A percentile compares a stretch with the other conserved stretches of the same genome.
phyloP scores from a whole-genome alignment of 2,797 vertebrate species.

The Gobionotothen gibberifrons region DNA sequence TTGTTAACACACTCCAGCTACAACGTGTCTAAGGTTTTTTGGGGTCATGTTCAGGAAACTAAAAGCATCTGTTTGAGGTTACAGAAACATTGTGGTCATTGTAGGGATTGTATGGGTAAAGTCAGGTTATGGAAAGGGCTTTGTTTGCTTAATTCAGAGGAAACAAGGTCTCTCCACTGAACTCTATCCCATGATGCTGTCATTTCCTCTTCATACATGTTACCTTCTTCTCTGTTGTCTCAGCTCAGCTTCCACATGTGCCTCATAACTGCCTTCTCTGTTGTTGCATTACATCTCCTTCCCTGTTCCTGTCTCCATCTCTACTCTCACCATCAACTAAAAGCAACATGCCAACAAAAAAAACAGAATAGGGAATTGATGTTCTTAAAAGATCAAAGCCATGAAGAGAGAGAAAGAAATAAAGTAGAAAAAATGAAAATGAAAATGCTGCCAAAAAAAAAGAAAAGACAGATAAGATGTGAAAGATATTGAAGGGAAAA shows the following conservation, averaged over 20 bases:
- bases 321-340: background rate
- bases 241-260: background rate
- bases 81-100: constrained; percentile 2
- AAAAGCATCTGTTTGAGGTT: constrained; percentile 14
- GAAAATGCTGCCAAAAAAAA: constrained; percentile 48
- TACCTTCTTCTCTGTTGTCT: background rate
- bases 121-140: background rate
- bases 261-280: background rate
- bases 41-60: constrained; percentile 10
- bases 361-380: constrained; percentile 27
- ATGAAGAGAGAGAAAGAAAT: constrained; percentile 20
- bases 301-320: constrained; percentile 3
- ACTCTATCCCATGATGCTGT: background rate
- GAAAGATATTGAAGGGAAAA: constrained; percentile 73
- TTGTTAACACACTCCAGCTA: background rate
- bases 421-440: constrained; percentile 46
- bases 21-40: constrained; percentile 4
- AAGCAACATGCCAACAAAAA: constrained; percentile 2
- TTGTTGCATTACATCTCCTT: background rate
- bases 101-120: background rate
- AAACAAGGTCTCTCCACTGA: background rate
- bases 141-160: background rate
- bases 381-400: constrained; percentile 48
- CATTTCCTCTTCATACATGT: background rate
- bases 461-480: constrained; percentile 69